Evolutionary conservation across 2,797 vertebrate genomes (phyloP).

Genomic region (Phrynocephalus guinanensis): DNA sequence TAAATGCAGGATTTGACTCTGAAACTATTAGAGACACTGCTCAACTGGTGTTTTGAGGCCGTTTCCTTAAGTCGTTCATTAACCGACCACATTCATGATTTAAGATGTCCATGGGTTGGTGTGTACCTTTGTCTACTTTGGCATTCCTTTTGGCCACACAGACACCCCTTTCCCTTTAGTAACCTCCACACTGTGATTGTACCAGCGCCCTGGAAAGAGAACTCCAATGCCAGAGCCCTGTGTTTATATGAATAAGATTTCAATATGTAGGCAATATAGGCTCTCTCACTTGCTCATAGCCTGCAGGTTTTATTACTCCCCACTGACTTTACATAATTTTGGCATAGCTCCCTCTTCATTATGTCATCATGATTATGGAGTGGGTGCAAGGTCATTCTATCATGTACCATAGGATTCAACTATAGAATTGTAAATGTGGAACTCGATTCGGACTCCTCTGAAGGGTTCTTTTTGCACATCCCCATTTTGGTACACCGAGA

Average conservation of each 20-base stretch:
- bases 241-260: slow-evolving; percentile 20
- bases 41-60: neutral
- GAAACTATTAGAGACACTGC: neutral
- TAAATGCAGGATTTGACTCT: neutral
- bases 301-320: slow-evolving; percentile 63
- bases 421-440: neutral
- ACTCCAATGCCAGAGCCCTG: slow-evolving; percentile 1
- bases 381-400: slow-evolving; percentile 62
- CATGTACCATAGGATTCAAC: slow-evolving; percentile 42
- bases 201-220: slow-evolving; percentile 43
- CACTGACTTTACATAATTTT: slow-evolving; percentile 77
- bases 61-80: neutral
- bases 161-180: neutral
- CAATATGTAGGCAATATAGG: slow-evolving; percentile 32
- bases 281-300: slow-evolving; percentile 51
- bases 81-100: neutral
- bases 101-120: neutral
- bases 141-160: neutral
- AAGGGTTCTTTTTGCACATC: neutral
- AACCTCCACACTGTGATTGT: slow-evolving; percentile 34
- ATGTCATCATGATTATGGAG: slow-evolving; percentile 68
- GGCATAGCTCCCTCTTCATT: slow-evolving; percentile 67
- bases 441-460: slow-evolving; percentile 41
- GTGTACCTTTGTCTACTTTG: slow-evolving; percentile 2
- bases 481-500: neutral